Evolutionary conservation across 2,888 invertebrate genomes (phyloP), one percentile per base, ranked within the genome.

Genomic region (Oscheius onirici): DNA sequence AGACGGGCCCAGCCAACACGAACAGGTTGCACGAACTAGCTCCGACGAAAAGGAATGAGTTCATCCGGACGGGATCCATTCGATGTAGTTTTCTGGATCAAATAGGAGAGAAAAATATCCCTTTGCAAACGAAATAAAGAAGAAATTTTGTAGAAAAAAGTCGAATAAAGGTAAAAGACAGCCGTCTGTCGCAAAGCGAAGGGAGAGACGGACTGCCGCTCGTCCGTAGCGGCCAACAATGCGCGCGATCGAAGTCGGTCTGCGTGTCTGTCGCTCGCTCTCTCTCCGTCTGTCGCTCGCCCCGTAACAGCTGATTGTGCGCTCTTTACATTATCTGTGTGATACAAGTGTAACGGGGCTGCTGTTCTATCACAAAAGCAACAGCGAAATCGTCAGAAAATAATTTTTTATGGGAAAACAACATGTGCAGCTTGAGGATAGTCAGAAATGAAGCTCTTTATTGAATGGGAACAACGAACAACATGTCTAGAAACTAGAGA

Each of bases 241-340:
- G 69, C 69, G 51, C 15, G 68, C 68, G 69, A 69, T 69, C 69
- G 58, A 69, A 58, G 69, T 60, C 20, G 8, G 34, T 69, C 69
- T 69, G 69, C 69, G 69, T 69, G 44, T 43, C 61, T 61, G 44
- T 43, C 49, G 20, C 58, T 49, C 17, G 13, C 26, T n/a, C 40
- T 15, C 60, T 28, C 46, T 49, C 46, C 34, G 46, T 60, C 58
- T 57, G 58, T 10, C 58, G n/a, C 57, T 68, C 17, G 43, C 57
- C 55, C 10, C 49, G n/a, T 57, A 69, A 69, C 69, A 69, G 69
- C 69, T 69, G 69, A 69, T 69, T 58, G 28, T 63, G 5, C 10
- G 58, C 20, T 5, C 26, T 46, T 13, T 58, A 58, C 65, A 52
- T 52, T 26, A 51, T 26, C 55, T 55, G 55, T 55, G 55, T 55